Evolutionary conservation across 1,140 invertebrate genomes (phyloP), one percentile per base, ranked within the genome.

Genomic region (Ceratosolen fusciceps): DNA sequence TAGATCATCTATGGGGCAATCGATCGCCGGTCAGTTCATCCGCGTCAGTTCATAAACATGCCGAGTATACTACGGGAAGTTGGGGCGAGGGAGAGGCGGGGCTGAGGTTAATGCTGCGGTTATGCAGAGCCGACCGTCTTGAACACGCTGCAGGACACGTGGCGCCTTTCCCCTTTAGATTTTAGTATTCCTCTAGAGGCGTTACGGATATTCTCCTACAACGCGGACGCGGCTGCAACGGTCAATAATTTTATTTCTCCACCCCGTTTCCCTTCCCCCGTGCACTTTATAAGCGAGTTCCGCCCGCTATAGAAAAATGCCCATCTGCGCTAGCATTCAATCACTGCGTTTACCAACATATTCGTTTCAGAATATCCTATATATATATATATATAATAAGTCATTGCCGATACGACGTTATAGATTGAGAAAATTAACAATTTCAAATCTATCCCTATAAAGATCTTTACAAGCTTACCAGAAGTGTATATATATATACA

Each of bases 31-130:
- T 68, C 34, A 56, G 37, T 2, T 7, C 12, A 31, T 26, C 31
- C 52, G 52, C n/a, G 24, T 56, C 47, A 78, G 37, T 72, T 78
- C 49, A 73, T 78, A 78, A 62, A 72, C 76, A 71, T n/a, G n/a
- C n/a, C n/a, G n/a, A n/a, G n/a, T n/a, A n/a, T n/a, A n/a, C n/a
- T n/a, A n/a, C n/a, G 21, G 49, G 31, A 24, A 16, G 43, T 62
- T n/a, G n/a, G n/a, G n/a, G 24, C 29, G 26, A 56, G 29, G 37
- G 19, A 56, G 21, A 5, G n/a, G 54, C 3, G 5, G 49, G 34
- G 26, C 39, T 39, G n/a, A 43, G 39, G 56, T 74, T 70, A 77
- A 29, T 58, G 54, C 24, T 56, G 65, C 54, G 67, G 76, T 68
- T 47, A 62, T 43, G 14, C 21, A 26, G 7, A 39, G 62, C 9